These are phyloP conservation scores for Polypedilum vanderplanki DNA, from an alignment of 1,140 invertebrate genomes.

Conservation along the genomic window DNA sequence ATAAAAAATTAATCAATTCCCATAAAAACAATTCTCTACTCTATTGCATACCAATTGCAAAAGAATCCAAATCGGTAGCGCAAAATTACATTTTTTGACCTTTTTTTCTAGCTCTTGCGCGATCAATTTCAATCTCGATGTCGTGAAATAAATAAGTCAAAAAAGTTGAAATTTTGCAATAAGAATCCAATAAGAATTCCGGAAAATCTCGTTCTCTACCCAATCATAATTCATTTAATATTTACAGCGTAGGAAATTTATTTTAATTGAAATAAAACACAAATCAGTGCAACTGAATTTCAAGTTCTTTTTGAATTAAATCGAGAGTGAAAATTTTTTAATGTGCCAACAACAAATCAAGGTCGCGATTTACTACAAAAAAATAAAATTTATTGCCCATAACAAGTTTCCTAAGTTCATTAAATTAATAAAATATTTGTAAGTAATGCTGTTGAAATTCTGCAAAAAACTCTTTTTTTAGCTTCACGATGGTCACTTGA, in stretches of 20 bases:
- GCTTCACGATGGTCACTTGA: too few relatives aligned
- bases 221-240: too few relatives aligned
- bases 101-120: too few relatives aligned
- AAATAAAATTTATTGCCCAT: neutral
- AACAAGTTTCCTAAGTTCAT: slow-evolving; percentile 18
- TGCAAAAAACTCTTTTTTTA: too few relatives aligned
- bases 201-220: neutral
- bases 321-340: neutral
- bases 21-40: neutral
- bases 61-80: neutral
- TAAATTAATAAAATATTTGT: too few relatives aligned
- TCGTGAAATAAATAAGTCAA: neutral
- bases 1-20: neutral
- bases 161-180: neutral
- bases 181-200: slow-evolving; percentile 3
- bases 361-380: neutral
- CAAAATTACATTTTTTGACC: too few relatives aligned
- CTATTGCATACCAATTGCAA: neutral
- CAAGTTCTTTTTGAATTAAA: neutral
- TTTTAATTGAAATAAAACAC: too few relatives aligned
- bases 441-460: too few relatives aligned
- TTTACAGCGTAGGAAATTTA: too few relatives aligned
- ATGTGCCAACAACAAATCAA: slow-evolving; percentile 17
- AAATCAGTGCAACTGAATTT: slow-evolving; percentile 13
- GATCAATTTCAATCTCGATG: neutral